phyloP scores from a whole-genome alignment of 2,797 vertebrate species.

The Melanotaenia maccullochi region DNA sequence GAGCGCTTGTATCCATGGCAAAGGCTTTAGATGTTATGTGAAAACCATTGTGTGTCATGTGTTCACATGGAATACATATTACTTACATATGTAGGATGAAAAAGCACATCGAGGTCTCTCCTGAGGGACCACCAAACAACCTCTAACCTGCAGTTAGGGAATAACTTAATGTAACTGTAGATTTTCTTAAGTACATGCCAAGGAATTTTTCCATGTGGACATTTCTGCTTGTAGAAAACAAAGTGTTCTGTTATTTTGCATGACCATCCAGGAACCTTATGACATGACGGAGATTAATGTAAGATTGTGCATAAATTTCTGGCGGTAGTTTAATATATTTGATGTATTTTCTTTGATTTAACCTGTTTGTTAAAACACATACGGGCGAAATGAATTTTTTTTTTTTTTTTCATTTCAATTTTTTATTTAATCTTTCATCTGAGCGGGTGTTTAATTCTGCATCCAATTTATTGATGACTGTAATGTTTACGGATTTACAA shows the following conservation, averaged over 20 bases:
- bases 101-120: slow-evolving; percentile 74
- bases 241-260: slow-evolving; percentile 39
- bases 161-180: slow-evolving; percentile 79
- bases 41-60: slow-evolving; percentile 77
- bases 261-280: slow-evolving; percentile 6
- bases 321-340: slow-evolving; percentile 5
- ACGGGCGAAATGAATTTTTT: background rate
- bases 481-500: slow-evolving; percentile 31
- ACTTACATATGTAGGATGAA: slow-evolving; percentile 82
- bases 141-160: slow-evolving; percentile 75
- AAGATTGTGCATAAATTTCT: slow-evolving; percentile 18
- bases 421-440: background rate
- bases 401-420: too few relatives aligned
- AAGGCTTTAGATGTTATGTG: slow-evolving; percentile 73
- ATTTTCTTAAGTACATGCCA: slow-evolving; percentile 79
- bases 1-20: slow-evolving; percentile 67
- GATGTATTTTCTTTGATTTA: background rate
- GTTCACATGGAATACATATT: slow-evolving; percentile 83
- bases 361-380: background rate
- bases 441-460: slow-evolving; percentile 2
- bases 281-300: slow-evolving; percentile 25
- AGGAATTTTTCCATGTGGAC: slow-evolving; percentile 73
- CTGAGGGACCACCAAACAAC: slow-evolving; percentile 76
- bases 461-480: slow-evolving; percentile 17
- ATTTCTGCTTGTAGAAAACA: slow-evolving; percentile 56